Conservation (phyloP, 2,797 vertebrate species). For the Atherinosoma microstoma region DNA sequence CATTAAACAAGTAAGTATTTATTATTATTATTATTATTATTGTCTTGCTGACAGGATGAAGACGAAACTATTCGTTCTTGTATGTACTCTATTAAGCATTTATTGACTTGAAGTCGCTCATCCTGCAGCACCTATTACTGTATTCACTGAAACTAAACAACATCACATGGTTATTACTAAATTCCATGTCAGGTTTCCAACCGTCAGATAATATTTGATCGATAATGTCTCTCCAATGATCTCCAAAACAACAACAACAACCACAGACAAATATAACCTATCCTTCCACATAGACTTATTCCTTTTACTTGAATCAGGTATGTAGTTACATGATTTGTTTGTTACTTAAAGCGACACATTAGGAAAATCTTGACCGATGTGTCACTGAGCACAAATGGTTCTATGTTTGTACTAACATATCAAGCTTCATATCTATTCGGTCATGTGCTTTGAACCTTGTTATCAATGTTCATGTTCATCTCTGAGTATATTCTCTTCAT, state of each 20-base stretch:
- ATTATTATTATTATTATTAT: neutral
- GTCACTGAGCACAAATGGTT: neutral
- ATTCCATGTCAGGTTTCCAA: neutral
- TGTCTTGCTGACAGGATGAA: neutral
- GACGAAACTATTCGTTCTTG: neutral
- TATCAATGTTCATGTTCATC: neutral
- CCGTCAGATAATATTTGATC: constrained; percentile 6
- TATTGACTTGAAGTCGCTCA: neutral
- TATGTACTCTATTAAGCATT: neutral
- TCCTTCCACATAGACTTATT: neutral
- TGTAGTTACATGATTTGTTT: neutral
- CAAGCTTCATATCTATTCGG: neutral
- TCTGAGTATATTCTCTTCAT: neutral
- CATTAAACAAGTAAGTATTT: constrained; percentile 52
- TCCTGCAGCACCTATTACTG: neutral
- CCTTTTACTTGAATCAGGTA: neutral
- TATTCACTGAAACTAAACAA: neutral
- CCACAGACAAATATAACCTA: neutral
- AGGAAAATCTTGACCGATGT: neutral
- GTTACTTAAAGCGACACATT: neutral
- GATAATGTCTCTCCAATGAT: neutral
- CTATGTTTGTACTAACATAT: neutral
- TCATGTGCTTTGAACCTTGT: neutral
- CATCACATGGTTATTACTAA: neutral
- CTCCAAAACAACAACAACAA: neutral